A percentile compares a stretch with the other conserved stretches of the same genome.
Conservation (phyloP, 1,140 invertebrate genomes). For the Hetaerina americana region DNA sequence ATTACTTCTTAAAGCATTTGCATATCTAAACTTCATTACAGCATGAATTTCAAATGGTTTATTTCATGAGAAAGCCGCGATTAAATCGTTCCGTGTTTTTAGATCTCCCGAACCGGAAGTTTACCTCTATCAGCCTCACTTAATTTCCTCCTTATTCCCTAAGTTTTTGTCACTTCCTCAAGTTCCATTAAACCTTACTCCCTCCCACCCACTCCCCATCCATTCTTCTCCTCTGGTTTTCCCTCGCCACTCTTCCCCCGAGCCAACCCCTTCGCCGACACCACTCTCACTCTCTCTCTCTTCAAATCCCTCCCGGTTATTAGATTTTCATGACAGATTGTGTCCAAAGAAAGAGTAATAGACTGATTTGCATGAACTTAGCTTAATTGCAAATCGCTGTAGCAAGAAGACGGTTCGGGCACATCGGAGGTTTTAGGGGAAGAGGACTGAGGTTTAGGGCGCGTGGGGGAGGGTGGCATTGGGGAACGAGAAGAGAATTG, state of each 20-base stretch:
- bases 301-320: constrained; percentile 8
- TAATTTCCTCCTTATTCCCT: background rate
- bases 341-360: constrained; percentile 14
- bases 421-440: no score
- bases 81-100: background rate
- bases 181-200: background rate
- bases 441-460: background rate
- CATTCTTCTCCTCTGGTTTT: no score
- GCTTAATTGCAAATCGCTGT: constrained; percentile 16
- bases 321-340: constrained; percentile 16
- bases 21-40: no score
- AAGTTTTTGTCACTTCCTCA: background rate
- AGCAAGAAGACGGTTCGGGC: constrained; percentile 10
- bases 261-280: background rate
- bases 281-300: constrained; percentile 7
- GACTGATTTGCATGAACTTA: constrained; percentile 12
- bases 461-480: background rate
- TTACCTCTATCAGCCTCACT: background rate
- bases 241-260: no score
- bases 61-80: no score
- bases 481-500: background rate
- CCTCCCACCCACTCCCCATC: background rate
- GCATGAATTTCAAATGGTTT: no score
- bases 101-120: background rate
- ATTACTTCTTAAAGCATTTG: no score